A percentile compares a stretch with the other conserved stretches of the same genome.
Evolutionary conservation across 2,797 vertebrate genomes (phyloP).

Genomic region (Cyprinella venusta): DNA sequence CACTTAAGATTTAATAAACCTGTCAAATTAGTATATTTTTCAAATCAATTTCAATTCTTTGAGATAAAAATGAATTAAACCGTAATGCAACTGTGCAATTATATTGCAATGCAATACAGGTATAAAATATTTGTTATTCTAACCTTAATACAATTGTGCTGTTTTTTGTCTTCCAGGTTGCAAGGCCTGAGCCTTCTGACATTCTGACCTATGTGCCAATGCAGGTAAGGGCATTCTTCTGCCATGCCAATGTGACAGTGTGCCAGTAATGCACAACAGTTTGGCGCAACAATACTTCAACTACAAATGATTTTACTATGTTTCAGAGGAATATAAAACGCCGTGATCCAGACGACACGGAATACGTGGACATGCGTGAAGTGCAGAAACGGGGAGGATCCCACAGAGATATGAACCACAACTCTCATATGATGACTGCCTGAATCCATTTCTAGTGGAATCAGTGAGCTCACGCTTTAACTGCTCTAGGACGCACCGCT

Average conservation of each 20-base stretch:
- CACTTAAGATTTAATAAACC: not conserved
- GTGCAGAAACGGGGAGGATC: constrained; percentile 38
- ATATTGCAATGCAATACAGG: not conserved
- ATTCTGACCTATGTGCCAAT: constrained; percentile 57
- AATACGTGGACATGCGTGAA: constrained; percentile 59
- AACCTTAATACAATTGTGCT: not conserved
- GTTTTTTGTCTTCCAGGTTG: constrained; percentile 24
- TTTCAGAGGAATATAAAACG: constrained; percentile 49
- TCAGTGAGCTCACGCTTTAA: not conserved
- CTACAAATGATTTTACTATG: not conserved
- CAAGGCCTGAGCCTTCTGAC: constrained; percentile 26
- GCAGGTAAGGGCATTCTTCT: constrained; percentile 47
- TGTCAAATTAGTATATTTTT: not conserved
- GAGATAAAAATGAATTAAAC: not conserved
- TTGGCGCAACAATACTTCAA: not conserved
- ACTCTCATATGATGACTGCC: constrained; percentile 25
- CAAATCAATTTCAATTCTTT: not conserved
- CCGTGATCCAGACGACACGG: constrained; percentile 38
- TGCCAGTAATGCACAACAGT: not conserved
- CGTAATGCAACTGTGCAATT: not conserved
- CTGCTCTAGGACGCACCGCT: not conserved
- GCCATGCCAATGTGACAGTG: not conserved
- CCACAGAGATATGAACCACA: constrained; percentile 55
- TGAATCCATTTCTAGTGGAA: not conserved
- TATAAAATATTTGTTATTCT: not conserved